Conservation (phyloP, 2,888 invertebrate genomes). For the Aleiodes alternator region DNA sequence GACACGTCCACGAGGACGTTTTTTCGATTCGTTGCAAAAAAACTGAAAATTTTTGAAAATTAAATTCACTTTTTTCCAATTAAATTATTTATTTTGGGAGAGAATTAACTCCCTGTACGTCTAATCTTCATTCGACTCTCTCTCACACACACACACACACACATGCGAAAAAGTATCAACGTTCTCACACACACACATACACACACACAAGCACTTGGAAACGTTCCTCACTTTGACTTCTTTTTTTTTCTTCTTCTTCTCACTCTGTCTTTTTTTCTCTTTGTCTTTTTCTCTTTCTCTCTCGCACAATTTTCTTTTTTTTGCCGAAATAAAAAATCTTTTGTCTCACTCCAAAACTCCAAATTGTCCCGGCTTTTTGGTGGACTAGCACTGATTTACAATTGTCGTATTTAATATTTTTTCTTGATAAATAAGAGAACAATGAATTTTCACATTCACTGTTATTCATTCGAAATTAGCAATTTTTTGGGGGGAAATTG, state of each 20-base stretch:
- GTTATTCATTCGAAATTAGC: neutral
- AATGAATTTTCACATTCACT: slow-evolving; percentile 50
- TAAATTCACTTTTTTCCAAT: neutral
- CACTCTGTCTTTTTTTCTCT: no score
- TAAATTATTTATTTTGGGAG: neutral
- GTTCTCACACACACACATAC: neutral
- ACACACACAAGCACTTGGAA: neutral
- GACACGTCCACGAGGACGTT: slow-evolving; percentile 15
- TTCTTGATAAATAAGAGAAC: slow-evolving; percentile 44
- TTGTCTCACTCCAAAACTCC: slow-evolving; percentile 46
- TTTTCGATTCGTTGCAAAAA: neutral
- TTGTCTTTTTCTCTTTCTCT: no score
- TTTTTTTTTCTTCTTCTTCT: neutral
- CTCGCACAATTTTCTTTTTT: neutral
- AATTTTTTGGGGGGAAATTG: no score
- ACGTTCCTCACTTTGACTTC: slow-evolving; percentile 7
- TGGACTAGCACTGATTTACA: neutral
- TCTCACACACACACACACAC: neutral
- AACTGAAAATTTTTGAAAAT: neutral
- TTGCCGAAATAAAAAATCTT: slow-evolving; percentile 20
- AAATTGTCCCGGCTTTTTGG: slow-evolving; percentile 34
- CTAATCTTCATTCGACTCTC: neutral
- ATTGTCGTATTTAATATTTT: slow-evolving; percentile 46
- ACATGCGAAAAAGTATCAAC: neutral
- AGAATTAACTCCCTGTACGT: neutral